Evolutionary conservation across 2,888 invertebrate species (phyloP), one percentile per base, ranked within the genome.

Genomic region (Drepana falcataria): DNA sequence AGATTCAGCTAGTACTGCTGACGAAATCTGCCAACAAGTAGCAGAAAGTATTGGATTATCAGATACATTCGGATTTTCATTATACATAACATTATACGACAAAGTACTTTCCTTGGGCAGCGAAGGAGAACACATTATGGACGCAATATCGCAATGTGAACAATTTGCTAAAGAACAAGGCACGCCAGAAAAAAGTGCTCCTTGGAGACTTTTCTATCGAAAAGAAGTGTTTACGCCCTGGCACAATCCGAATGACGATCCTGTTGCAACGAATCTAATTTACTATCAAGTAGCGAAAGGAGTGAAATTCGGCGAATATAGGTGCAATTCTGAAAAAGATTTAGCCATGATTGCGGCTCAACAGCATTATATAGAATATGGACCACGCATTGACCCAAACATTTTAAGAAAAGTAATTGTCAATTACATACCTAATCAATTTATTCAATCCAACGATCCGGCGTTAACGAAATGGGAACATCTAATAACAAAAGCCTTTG

Each of bases 121-220:
- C 79, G 97, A 96, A 59, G 94, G 93, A 33, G 98, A 98, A 81
- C 98, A 98, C 77, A 95, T 99, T 0, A 95, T 98, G 95, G 98
- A 99, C 85, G 98, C 98, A 0, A 96, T 99, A 71, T 97, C 97
- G 0, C 97, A 98, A 80, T 98, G 98, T 81, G 98, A 99, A 80
- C 98, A 98, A 79, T 98, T 96, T 80, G 96, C 97, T 35, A 97
- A 96, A 83, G 98, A 98, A 81, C 95, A 96, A 78, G 97, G 97
- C 0, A 94, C 94, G 2, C 93, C 95, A 55, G 97, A 98, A 79
- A 92, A 95, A 66, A 95, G 93, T 72, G 96, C 97, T 3, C 96
- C 96, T 0, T 99, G 98, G 98, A 93, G 96, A 66, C 82, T 98
- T 51, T 97, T 96, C 83, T 94, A 96, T 79, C 92, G 97, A 53